phyloP scores from a whole-genome alignment of 2,888 invertebrate genomes.

The Cheilosia vernalis region DNA sequence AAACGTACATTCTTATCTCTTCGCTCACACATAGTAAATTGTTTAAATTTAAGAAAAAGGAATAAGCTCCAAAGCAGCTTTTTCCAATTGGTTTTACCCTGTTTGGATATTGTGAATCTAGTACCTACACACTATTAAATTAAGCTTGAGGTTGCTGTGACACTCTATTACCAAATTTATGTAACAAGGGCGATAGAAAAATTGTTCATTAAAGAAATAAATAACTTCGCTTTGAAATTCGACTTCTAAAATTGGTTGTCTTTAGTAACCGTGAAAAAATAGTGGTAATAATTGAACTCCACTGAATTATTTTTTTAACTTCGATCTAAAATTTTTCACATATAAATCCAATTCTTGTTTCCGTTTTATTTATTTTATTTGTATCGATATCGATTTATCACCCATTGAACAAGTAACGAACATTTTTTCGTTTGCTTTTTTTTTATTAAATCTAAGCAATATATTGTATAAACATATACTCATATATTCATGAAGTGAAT shows the following conservation, averaged over 20 bases:
- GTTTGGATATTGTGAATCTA: constrained; percentile 15
- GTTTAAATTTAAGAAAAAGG: neutral
- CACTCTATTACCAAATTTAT: constrained; percentile 50
- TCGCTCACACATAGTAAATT: constrained; percentile 24
- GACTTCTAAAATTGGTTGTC: too few species aligned
- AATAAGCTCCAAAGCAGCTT: constrained; percentile 26
- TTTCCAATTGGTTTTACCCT: constrained; percentile 7
- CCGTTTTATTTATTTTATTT: neutral
- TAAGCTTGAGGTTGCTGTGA: constrained; percentile 21
- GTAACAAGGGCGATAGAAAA: constrained; percentile 27
- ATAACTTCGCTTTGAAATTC: neutral
- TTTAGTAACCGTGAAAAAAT: too few species aligned
- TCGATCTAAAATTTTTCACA: neutral
- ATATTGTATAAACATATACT: neutral
- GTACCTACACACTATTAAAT: constrained; percentile 7
- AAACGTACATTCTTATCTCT: constrained; percentile 36
- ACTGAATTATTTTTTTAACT: neutral
- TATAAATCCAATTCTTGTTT: neutral
- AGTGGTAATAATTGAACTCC: neutral
- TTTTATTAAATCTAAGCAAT: too few species aligned
- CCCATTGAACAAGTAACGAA: neutral
- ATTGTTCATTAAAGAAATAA: neutral
- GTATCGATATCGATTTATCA: constrained; percentile 17
- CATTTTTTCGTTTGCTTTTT: too few species aligned
- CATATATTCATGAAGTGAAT: neutral